Evolutionary conservation across 2,797 vertebrate genomes (phyloP), one percentile per base, ranked within the genome.

Genomic region (Rhodeus uyekii): DNA sequence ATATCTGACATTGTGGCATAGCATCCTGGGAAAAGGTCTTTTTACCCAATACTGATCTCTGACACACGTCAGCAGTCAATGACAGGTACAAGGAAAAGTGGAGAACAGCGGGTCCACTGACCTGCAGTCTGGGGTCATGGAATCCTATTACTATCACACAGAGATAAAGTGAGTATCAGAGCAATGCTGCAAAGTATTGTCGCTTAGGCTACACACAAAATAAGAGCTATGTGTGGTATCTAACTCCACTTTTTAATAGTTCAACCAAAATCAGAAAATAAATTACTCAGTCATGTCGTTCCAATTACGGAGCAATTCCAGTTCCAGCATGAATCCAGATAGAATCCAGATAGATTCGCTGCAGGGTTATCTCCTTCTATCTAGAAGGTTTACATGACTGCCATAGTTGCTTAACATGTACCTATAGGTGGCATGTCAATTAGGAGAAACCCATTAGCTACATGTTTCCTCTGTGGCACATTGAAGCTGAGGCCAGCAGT

Each of bases 121-220:
- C 83, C 83, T 75, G 60, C 64, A 61, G 18, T 27, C 65, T n/a
- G 63, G 34, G 80, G 55, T 74, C 74, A 81, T 19, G 38, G 67
- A 67, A 84, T 74, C 46, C 75, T 68, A 76, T 82, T 81, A 78
- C 84, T 50, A 76, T 76, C 81, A 76, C 64, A 82, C 22, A 76
- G 81, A 76, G 73, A 63, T 76, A 46, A 67, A 69, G 81, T 53
- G 38, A 76, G 64, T 60, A 76, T 82, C 50, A 69, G 81, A 82
- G 81, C 29, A 76, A 46, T 36, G 22, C 48, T 48, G 63, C 61
- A 67, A 75, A 46, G 73, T 76, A 46, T 27, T 60, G 29, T 27
- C 36, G 36, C 19, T 27, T 13, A 58, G 53, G 53, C 2, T 75
- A 42, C 71, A 65, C 60, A 75, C 71, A 53, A 42, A 60, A 65